phyloP scores from a whole-genome alignment of 2,888 invertebrate species.

The Drosophila gaucha region DNA sequence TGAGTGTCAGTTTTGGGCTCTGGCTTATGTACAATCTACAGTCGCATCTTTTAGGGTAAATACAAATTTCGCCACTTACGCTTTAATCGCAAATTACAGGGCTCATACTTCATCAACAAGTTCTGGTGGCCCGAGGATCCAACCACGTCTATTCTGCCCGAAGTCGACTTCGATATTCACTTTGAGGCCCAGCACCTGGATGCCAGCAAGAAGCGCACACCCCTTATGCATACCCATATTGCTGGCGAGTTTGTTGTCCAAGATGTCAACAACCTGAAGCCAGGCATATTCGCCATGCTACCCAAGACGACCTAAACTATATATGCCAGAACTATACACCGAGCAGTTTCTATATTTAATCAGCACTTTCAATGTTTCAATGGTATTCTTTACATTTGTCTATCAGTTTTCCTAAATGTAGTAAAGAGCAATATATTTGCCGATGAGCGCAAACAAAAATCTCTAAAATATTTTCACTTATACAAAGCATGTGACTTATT shows the following conservation, averaged over 20 bases:
- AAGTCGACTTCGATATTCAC: conserved; percentile 74
- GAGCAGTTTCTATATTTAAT: neutral
- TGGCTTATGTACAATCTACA: conserved; percentile 1
- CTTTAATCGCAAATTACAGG: conserved; percentile 76
- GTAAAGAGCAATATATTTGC: conserved; percentile 59
- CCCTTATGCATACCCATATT: conserved; percentile 75
- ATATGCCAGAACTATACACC: neutral
- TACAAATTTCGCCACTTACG: conserved; percentile 50
- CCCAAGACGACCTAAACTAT: conserved; percentile 60
- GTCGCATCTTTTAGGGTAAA: conserved; percentile 50
- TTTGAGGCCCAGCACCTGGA: conserved; percentile 69
- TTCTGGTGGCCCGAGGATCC: conserved; percentile 83
- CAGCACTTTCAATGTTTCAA: conserved; percentile 52
- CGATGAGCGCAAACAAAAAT: conserved; percentile 34
- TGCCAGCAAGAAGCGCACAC: conserved; percentile 70
- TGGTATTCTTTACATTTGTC: conserved; percentile 54
- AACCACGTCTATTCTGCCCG: conserved; percentile 73
- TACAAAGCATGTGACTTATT: neutral
- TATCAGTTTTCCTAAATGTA: conserved; percentile 23
- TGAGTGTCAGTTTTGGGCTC: conserved; percentile 32
- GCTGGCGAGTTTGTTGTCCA: conserved; percentile 72
- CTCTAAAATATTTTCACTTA: neutral
- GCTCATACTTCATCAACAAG: conserved; percentile 76
- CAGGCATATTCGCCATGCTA: conserved; percentile 72
- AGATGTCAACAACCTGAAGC: conserved; percentile 75